These are phyloP conservation scores for Symphodus melops DNA, from an alignment of 2,113 vertebrate genomes.

Conservation along the genomic window DNA sequence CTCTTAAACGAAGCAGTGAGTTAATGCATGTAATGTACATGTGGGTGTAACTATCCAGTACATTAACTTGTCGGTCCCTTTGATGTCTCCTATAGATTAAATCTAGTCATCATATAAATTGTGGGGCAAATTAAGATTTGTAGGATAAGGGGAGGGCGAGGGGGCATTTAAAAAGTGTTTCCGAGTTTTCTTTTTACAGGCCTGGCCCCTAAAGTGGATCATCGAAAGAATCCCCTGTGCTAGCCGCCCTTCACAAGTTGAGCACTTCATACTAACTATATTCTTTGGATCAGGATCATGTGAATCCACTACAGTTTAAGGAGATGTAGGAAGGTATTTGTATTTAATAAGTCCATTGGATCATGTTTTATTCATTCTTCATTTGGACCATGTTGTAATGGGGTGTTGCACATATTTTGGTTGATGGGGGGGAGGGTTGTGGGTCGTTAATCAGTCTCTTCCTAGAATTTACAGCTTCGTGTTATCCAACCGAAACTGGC, in stretches of 20 bases:
- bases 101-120: background rate
- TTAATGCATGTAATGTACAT: conserved; percentile 79
- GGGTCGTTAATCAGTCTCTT: conserved; percentile 82
- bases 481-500: conserved; percentile 66
- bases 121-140: conserved; percentile 1
- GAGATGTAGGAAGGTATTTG: conserved; percentile 79
- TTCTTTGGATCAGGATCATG: conserved; percentile 65
- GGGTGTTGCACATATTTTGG: conserved; percentile 45
- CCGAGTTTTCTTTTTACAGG: conserved; percentile 83
- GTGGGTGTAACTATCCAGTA: conserved; percentile 78
- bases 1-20: conserved; percentile 76
- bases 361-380: background rate
- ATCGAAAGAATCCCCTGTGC: conserved; percentile 64
- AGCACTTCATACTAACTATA: conserved; percentile 58
- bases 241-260: conserved; percentile 63
- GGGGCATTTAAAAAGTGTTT: conserved; percentile 74
- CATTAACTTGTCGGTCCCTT: conserved; percentile 15
- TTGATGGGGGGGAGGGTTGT: conserved; percentile 57
- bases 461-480: conserved; percentile 84
- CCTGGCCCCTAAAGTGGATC: conserved; percentile 64
- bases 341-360: conserved; percentile 35
- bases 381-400: conserved; percentile 27
- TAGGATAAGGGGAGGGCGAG: conserved; percentile 28
- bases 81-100: background rate
- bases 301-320: conserved; percentile 60